Conservation (phyloP, 2,797 vertebrate genomes). For the Miichthys miiuy region DNA sequence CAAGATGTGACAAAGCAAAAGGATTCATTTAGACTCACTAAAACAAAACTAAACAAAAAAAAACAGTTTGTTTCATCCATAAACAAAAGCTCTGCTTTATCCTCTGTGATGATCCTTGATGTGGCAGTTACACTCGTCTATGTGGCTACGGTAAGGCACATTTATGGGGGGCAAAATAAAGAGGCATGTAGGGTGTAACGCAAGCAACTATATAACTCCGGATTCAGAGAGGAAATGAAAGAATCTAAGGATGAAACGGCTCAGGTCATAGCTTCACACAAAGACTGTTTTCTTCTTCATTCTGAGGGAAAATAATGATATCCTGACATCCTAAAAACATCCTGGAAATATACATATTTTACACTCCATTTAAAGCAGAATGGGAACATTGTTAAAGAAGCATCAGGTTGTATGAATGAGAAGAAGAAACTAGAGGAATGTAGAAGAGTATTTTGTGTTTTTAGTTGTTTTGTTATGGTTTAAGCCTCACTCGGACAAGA, state of each 20-base stretch:
- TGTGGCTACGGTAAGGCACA: conserved; percentile 18
- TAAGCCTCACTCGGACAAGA: neutral
- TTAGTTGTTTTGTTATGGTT: neutral
- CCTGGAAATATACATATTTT: conserved; percentile 1
- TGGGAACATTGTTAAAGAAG: neutral
- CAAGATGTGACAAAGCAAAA: conserved; percentile 28
- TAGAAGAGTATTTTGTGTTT: neutral
- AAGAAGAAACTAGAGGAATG: neutral
- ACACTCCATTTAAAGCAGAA: neutral
- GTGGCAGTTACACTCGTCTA: neutral
- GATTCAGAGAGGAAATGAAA: conserved; percentile 67
- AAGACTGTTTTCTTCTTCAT: conserved; percentile 40
- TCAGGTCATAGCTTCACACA: conserved; percentile 42
- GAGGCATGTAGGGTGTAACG: conserved; percentile 25
- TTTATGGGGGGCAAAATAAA: conserved; percentile 10
- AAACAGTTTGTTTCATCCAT: conserved; percentile 13
- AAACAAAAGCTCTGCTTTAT: conserved; percentile 33
- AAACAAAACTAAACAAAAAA: conserved; percentile 4
- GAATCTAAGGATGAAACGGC: conserved; percentile 29
- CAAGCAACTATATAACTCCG: conserved; percentile 27
- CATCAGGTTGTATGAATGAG: neutral
- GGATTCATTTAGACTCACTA: conserved; percentile 2
- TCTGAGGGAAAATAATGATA: conserved; percentile 14
- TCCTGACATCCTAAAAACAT: conserved; percentile 12
- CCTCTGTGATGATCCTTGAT: conserved; percentile 11